Percentiles rank a stretch among this genome's conserved stretches.
Conservation (phyloP, 2,113 vertebrate species). For the Gallinago jamesoni region DNA sequence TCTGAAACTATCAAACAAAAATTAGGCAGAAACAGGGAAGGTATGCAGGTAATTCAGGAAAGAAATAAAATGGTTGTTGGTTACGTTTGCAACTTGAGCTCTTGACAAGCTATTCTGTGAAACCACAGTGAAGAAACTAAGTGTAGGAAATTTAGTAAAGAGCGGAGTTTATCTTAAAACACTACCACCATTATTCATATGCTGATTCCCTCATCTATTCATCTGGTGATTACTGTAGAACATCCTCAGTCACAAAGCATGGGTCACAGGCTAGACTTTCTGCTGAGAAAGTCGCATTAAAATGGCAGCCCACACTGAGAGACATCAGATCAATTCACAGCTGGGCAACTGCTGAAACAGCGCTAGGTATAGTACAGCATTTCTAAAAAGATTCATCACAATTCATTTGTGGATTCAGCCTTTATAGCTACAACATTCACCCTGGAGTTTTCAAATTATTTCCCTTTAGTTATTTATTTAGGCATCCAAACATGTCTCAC, state of each 20-base stretch:
- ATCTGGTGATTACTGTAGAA: neutral
- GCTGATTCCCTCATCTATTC: neutral
- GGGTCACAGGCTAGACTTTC: neutral
- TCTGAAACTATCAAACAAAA: neutral
- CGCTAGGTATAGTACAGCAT: neutral
- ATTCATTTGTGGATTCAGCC: neutral
- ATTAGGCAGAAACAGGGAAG: neutral
- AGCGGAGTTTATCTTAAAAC: neutral
- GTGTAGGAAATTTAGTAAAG: neutral
- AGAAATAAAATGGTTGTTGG: neutral
- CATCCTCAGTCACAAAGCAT: neutral
- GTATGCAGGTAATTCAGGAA: neutral
- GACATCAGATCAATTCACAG: neutral
- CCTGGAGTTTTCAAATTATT: neutral
- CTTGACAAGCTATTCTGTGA: neutral
- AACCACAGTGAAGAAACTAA: neutral
- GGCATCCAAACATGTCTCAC: neutral
- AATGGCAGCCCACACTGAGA: neutral
- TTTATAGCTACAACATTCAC: neutral
- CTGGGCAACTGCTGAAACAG: neutral
- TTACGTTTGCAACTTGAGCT: neutral
- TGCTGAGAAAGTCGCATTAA: neutral
- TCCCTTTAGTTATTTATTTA: neutral
- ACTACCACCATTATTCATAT: neutral
- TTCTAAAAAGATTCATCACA: neutral